Percentiles rank a stretch among this genome's conserved stretches.
phyloP scores from a whole-genome alignment of 1,140 invertebrate genomes.

The Pseudomyrmex gracilis region DNA sequence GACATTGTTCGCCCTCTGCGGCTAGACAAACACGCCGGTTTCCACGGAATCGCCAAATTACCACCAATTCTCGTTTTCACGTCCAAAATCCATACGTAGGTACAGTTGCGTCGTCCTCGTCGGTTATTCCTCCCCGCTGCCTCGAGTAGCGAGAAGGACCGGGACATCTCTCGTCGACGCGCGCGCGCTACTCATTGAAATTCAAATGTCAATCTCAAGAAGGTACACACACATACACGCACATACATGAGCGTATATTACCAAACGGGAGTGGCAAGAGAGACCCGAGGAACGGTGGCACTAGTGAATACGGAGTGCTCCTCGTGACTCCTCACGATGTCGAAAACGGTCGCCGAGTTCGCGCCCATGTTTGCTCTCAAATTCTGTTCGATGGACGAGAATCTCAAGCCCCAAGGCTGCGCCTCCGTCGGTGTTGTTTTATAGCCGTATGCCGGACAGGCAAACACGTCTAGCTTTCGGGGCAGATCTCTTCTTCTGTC shows the following conservation, averaged over 20 bases:
- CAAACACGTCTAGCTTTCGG: slow-evolving; percentile 43
- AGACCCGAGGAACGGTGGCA: not conserved
- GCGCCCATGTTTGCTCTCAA: slow-evolving; percentile 76
- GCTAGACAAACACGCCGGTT: slow-evolving; percentile 57
- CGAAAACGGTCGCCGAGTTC: slow-evolving; percentile 73
- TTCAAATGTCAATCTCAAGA: slow-evolving; percentile 75
- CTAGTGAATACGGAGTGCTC: slow-evolving; percentile 71
- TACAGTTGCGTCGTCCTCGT: slow-evolving; percentile 6
- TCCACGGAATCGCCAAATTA: slow-evolving; percentile 65
- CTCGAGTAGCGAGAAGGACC: slow-evolving; percentile 60
- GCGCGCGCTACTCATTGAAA: slow-evolving; percentile 68
- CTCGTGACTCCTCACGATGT: slow-evolving; percentile 71
- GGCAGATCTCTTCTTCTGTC: slow-evolving; percentile 31
- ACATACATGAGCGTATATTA: slow-evolving; percentile 51
- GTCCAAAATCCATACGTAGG: slow-evolving; percentile 60
- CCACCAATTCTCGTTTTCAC: slow-evolving; percentile 70
- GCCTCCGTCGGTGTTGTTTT: slow-evolving; percentile 68
- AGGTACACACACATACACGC: slow-evolving; percentile 10
- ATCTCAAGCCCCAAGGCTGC: slow-evolving; percentile 68
- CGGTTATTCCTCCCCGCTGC: slow-evolving; percentile 52
- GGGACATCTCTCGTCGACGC: slow-evolving; percentile 6
- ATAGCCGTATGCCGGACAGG: slow-evolving; percentile 47
- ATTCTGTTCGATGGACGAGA: slow-evolving; percentile 66
- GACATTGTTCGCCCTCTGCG: slow-evolving; percentile 59
- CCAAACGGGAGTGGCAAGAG: slow-evolving; percentile 53